Percentiles rank a stretch among this genome's conserved stretches.
Evolutionary conservation across 2,888 invertebrate genomes (phyloP).

Genomic region (Lepetodrilus schrolli): DNA sequence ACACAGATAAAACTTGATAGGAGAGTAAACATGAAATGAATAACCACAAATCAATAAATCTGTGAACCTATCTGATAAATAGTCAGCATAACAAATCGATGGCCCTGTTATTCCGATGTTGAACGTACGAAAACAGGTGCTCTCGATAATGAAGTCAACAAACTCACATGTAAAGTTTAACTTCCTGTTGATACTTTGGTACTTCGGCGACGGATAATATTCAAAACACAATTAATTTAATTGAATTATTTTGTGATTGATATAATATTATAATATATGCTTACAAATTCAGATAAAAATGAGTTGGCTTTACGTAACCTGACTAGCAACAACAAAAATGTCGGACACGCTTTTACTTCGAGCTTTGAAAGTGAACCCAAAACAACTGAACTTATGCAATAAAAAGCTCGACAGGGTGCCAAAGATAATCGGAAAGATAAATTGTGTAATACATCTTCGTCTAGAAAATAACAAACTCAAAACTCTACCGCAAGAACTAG

Average conservation of each 20-base stretch:
- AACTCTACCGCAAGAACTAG: slow-evolving; percentile 65
- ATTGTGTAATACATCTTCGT: slow-evolving; percentile 61
- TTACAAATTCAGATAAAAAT: too few species aligned
- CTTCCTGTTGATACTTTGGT: not conserved
- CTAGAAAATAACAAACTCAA: slow-evolving; percentile 68
- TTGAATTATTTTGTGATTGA: not conserved
- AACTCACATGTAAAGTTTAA: not conserved
- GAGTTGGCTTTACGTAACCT: not conserved
- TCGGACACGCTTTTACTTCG: slow-evolving; percentile 69
- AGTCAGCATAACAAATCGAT: too few species aligned
- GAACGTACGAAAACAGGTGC: slow-evolving; percentile 5
- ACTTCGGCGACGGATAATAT: too few species aligned
- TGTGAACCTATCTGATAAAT: too few species aligned
- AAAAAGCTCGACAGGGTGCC: slow-evolving; percentile 70
- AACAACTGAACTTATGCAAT: slow-evolving; percentile 68
- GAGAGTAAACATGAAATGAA: too few species aligned
- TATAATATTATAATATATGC: not conserved
- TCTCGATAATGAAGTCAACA: not conserved
- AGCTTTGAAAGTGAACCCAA: slow-evolving; percentile 67
- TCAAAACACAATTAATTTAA: not conserved
- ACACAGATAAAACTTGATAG: too few species aligned
- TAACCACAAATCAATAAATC: too few species aligned
- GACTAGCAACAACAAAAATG: slow-evolving; percentile 58
- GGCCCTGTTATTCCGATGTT: too few species aligned
- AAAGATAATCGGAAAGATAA: slow-evolving; percentile 67